Conservation (phyloP, 2,113 vertebrate species). For the Odontesthes bonariensis region DNA sequence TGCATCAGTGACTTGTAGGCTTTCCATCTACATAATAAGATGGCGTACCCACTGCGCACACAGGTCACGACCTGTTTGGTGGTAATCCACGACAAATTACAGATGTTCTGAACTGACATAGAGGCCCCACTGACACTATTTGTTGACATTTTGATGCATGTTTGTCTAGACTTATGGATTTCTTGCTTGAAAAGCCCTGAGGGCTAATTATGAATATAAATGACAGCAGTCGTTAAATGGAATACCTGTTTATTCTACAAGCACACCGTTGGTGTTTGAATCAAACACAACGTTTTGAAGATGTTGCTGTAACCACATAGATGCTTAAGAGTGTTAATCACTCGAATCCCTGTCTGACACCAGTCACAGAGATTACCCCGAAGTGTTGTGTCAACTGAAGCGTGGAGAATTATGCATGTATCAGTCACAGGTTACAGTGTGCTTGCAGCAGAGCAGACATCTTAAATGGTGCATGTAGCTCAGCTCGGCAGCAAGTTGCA, state of each 20-base stretch:
- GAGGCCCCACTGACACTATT: background rate
- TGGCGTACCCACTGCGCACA: background rate
- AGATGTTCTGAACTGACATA: conserved; percentile 31
- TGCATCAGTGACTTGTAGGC: background rate
- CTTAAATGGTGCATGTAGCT: background rate
- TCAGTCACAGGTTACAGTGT: conserved; percentile 6
- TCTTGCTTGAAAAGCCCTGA: conserved; percentile 38
- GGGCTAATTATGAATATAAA: conserved; percentile 53
- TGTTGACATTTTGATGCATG: conserved; percentile 28
- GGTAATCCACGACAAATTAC: conserved; percentile 8
- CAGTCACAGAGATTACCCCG: conserved; percentile 14
- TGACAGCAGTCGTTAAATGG: background rate
- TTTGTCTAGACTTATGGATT: conserved; percentile 17
- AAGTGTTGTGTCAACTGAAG: conserved; percentile 31
- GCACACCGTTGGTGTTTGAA: background rate
- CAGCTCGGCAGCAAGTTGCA: background rate
- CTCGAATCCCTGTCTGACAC: conserved; percentile 19
- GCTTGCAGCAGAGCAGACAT: conserved; percentile 21
- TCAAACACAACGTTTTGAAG: background rate
- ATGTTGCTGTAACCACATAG: background rate
- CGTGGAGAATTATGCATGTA: conserved; percentile 36
- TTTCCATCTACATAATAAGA: background rate
- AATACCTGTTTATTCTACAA: conserved; percentile 6
- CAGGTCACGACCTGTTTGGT: background rate
- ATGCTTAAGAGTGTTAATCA: conserved; percentile 31